Evolutionary conservation across 1,140 invertebrate genomes (phyloP).

Genomic region (Phortica variegata): DNA sequence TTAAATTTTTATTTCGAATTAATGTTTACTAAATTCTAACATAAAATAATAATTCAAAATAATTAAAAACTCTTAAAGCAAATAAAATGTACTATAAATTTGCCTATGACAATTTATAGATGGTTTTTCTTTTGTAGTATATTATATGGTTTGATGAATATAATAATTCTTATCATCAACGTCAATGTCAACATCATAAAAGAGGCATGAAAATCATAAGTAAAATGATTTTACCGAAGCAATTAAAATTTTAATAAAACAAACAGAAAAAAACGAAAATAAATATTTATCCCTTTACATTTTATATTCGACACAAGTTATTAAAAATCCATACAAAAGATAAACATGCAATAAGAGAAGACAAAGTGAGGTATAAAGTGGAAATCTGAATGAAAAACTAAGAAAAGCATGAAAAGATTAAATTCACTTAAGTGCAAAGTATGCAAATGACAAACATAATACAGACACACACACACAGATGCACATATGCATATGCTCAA

Average conservation of each 20-base stretch:
- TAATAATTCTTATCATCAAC: not conserved
- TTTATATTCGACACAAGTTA: too few species aligned
- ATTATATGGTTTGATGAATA: not conserved
- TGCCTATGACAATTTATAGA: too few species aligned
- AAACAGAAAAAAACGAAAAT: constrained; percentile 2
- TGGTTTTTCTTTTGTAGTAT: not conserved
- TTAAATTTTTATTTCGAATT: too few species aligned
- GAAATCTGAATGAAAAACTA: constrained; percentile 18
- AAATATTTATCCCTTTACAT: too few species aligned
- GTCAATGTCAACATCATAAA: not conserved
- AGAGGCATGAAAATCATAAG: constrained; percentile 15
- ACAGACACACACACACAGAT: constrained; percentile 1
- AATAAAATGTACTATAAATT: too few species aligned
- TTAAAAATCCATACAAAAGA: constrained; percentile 34
- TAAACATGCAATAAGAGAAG: too few species aligned
- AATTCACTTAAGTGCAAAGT: constrained; percentile 43
- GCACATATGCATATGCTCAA: constrained; percentile 2
- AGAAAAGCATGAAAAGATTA: constrained; percentile 26
- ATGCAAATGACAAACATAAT: constrained; percentile 37
- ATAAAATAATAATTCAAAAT: too few species aligned
- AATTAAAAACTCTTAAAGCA: too few species aligned
- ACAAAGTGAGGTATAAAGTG: too few species aligned
- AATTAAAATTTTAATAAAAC: constrained; percentile 39
- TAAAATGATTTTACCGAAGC: constrained; percentile 27
- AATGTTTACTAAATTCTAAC: too few species aligned